A percentile compares a stretch with the other conserved stretches of the same genome.
These are phyloP conservation scores for Drosophila ironensis DNA, from an alignment of 1,140 invertebrate species.

Conservation along the genomic window DNA sequence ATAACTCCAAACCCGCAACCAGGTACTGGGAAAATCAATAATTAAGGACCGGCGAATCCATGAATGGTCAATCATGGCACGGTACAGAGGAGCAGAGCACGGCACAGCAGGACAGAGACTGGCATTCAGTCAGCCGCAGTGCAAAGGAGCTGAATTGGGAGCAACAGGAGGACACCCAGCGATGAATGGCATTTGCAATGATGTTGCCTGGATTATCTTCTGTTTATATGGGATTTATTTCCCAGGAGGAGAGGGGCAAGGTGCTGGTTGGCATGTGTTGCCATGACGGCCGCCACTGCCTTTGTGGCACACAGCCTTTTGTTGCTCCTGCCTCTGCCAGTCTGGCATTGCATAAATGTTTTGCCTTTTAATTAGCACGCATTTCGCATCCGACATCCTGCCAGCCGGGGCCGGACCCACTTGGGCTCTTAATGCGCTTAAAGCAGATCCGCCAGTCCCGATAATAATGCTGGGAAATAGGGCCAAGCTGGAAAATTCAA, in stretches of 20 bases:
- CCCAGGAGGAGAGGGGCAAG: background rate
- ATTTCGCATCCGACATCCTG: constrained; percentile 39
- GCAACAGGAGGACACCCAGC: constrained; percentile 21
- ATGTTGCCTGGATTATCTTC: constrained; percentile 73
- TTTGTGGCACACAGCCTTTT: constrained; percentile 36
- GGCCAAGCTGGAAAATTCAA: constrained; percentile 57
- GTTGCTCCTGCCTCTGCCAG: constrained; percentile 35
- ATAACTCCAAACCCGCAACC: background rate
- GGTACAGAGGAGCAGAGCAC: background rate
- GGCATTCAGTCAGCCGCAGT: constrained; percentile 34
- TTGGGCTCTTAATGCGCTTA: constrained; percentile 54
- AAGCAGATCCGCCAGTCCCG: constrained; percentile 32
- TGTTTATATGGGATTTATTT: constrained; percentile 79
- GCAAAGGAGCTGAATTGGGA: constrained; percentile 12
- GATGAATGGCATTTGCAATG: constrained; percentile 63
- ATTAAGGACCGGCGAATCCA: constrained; percentile 33
- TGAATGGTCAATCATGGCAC: constrained; percentile 42
- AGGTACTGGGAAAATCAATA: constrained; percentile 36
- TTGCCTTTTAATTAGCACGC: constrained; percentile 78
- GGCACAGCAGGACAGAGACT: background rate
- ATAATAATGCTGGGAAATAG: constrained; percentile 27
- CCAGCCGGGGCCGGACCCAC: background rate
- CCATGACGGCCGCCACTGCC: constrained; percentile 65
- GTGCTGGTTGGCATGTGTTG: constrained; percentile 39
- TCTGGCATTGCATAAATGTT: constrained; percentile 74